Percentiles rank a stretch among this genome's conserved stretches.
These are phyloP conservation scores for Drosophila ironensis DNA, from an alignment of 1,140 invertebrate species.

Conservation along the genomic window DNA sequence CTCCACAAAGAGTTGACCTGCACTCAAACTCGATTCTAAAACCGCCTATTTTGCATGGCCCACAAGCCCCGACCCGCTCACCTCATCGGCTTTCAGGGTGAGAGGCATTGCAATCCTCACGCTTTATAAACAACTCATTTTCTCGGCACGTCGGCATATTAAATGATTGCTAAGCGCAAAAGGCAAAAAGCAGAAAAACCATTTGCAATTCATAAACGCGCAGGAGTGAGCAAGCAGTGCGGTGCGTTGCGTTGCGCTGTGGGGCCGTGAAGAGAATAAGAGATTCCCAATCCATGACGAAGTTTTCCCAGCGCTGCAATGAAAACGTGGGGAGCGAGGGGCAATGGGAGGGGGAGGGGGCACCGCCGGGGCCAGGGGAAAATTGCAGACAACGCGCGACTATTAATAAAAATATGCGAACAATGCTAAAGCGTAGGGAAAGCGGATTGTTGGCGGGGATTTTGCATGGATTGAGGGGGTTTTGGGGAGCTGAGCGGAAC, in stretches of 20 bases:
- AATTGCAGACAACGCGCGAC: slow-evolving; percentile 70
- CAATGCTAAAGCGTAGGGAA: slow-evolving; percentile 50
- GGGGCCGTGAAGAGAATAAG: neutral
- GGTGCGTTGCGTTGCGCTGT: too few species aligned
- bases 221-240: neutral
- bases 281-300: slow-evolving; percentile 55
- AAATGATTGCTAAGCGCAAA: slow-evolving; percentile 70
- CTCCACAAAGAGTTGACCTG: slow-evolving; percentile 28
- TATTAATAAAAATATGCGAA: slow-evolving; percentile 74
- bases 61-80: neutral
- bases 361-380: slow-evolving; percentile 29
- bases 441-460: neutral
- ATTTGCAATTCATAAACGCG: slow-evolving; percentile 64
- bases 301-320: slow-evolving; percentile 45
- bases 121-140: slow-evolving; percentile 68
- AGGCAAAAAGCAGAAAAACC: slow-evolving; percentile 58
- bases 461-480: too few species aligned
- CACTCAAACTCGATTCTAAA: neutral
- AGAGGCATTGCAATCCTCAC: slow-evolving; percentile 43
- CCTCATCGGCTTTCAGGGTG: neutral
- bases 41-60: neutral
- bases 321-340: slow-evolving; percentile 22
- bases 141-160: slow-evolving; percentile 66
- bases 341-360: neutral
- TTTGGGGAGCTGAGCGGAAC: neutral